Evolutionary conservation across 2,113 vertebrate species (phyloP), one percentile per base, ranked within the genome.

Genomic region (Alligator mississippiensis): DNA sequence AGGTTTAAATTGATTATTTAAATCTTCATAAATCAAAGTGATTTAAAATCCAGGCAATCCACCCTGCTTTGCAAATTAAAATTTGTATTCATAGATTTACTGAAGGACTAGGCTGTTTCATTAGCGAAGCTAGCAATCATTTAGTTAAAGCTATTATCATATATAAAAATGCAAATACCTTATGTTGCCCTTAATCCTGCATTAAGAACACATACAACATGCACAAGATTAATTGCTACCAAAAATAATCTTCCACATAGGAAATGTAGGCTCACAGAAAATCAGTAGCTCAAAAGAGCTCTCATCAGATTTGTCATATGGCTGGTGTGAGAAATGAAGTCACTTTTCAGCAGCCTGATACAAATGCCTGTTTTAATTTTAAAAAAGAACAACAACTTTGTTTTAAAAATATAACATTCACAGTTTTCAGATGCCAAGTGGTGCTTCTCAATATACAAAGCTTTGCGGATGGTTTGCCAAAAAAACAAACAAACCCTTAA

Each of bases 141-240:
- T 77, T 62, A 76, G 78, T 57, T 18, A 47, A 47, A 47, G 47
- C 47, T 47, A 9, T 47, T 9, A 9, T 8, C 22, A 21, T 61
- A 17, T 11, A 18, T 81, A 82, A 55, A 14, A 61, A 18, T 9
- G 19, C 0, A 0, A 2, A 2, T 3, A 55, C 34, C 80, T 61
- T 47, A 22, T 47, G 5, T n/a, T 47, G 54, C 17, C 87, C 30
- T 24, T 54, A 38, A 2, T 0, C 54, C 82, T 47, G 55, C 4
- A 0, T 1, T 30, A 27, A 0, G 76, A 79, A 76, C 14, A 27
- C 34, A 9, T 4, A 58, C 1, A 19, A 9, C 4, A 1, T 2
- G 2, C 4, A 22, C 30, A 55, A 64, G 1, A 47, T 27, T 2
- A 1, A 6, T 47, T 0, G 11, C 57, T 63, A 58, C 66, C 55